A percentile compares a stretch with the other conserved stretches of the same genome.
phyloP scores from a whole-genome alignment of 2,113 vertebrate species.

The Holacanthus passer region DNA sequence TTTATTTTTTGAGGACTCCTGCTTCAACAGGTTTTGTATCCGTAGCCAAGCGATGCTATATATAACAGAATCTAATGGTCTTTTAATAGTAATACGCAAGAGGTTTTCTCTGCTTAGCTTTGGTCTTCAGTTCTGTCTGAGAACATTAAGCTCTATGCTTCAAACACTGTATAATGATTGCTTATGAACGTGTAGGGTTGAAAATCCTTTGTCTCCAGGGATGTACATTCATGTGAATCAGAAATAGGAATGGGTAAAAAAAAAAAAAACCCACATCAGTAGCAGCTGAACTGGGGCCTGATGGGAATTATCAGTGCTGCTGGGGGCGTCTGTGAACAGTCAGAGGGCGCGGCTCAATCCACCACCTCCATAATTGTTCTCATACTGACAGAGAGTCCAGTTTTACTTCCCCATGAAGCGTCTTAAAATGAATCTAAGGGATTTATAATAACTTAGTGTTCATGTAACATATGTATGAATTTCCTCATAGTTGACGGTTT shows the following conservation, averaged over 20 bases:
- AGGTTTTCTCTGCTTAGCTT: neutral
- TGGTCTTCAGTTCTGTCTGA: neutral
- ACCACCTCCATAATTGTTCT: conserved; percentile 10
- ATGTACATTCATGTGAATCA: neutral
- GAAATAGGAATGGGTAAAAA: neutral
- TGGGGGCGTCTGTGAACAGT: conserved; percentile 20
- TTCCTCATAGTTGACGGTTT: neutral
- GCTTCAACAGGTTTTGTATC: neutral
- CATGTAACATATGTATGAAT: neutral
- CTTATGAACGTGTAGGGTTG: conserved; percentile 1
- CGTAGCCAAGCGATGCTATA: neutral
- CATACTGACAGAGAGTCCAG: neutral
- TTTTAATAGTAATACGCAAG: neutral
- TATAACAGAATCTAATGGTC: neutral
- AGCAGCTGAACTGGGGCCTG: conserved; percentile 8
- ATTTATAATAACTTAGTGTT: neutral
- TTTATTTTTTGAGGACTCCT: too few relatives aligned
- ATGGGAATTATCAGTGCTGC: conserved; percentile 9
- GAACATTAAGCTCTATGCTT: neutral
- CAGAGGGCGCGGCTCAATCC: conserved; percentile 6
- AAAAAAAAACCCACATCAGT: neutral
- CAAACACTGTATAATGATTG: neutral
- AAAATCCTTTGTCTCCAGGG: neutral
- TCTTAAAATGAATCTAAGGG: neutral
- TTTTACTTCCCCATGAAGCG: conserved; percentile 20